Conservation (phyloP, 2,888 invertebrate species). For the Pristionchus exspectatus region DNA sequence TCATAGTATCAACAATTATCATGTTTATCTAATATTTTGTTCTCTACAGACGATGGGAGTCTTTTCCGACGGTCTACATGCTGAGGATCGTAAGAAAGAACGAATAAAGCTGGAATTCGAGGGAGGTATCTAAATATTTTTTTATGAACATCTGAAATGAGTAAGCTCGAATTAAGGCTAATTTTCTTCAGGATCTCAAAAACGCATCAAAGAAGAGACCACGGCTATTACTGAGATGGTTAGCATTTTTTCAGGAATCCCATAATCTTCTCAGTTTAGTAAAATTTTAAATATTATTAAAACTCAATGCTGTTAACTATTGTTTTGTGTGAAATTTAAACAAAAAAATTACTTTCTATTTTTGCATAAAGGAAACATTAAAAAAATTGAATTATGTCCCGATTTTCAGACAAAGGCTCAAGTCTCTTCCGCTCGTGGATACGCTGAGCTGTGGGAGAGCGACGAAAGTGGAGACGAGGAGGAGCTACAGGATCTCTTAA, state of each 20-base stretch:
- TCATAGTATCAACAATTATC: background rate
- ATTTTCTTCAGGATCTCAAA: background rate
- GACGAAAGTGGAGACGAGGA: slow-evolving; percentile 64
- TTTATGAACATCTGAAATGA: background rate
- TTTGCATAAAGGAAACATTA: no score
- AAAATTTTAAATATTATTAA: no score
- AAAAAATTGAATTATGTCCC: background rate
- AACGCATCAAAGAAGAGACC: slow-evolving; percentile 46
- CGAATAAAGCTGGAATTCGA: slow-evolving; percentile 41
- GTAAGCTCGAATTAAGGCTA: background rate
- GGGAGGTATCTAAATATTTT: background rate
- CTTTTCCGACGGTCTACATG: slow-evolving; percentile 54
- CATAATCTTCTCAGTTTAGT: no score
- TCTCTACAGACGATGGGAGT: slow-evolving; percentile 52
- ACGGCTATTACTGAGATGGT: slow-evolving; percentile 39
- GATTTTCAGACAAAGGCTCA: slow-evolving; percentile 36
- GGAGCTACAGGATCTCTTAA: slow-evolving; percentile 56
- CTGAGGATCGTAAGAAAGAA: slow-evolving; percentile 50
- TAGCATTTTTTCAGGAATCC: background rate
- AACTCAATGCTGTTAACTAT: background rate
- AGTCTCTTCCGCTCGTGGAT: slow-evolving; percentile 60
- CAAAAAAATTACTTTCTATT: background rate
- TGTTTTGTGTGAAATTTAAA: background rate
- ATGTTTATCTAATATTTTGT: slow-evolving; percentile 52
- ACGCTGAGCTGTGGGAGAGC: slow-evolving; percentile 64